phyloP scores from a whole-genome alignment of 2,797 vertebrate species.

The Coilia nasus region DNA sequence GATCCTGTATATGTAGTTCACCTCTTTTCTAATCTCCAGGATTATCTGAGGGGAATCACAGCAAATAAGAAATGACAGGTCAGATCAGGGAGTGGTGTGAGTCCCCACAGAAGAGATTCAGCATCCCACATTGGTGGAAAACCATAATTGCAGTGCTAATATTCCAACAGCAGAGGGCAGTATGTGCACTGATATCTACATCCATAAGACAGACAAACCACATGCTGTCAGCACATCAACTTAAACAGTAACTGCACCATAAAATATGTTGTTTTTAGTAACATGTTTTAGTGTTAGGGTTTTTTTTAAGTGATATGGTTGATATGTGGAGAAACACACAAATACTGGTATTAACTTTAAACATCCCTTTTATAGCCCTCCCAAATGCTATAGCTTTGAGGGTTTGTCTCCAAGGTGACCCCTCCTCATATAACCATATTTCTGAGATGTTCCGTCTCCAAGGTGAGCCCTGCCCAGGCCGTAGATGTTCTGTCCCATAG shows the following conservation, averaged over 20 bases:
- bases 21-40: conserved; percentile 86
- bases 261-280: too few relatives aligned
- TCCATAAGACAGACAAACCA: background rate
- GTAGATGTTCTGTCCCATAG: too few relatives aligned
- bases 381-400: too few relatives aligned
- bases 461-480: too few relatives aligned
- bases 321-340: too few relatives aligned
- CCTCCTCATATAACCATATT: too few relatives aligned
- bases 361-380: too few relatives aligned
- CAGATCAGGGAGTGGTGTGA: background rate
- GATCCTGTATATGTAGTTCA: conserved; percentile 76
- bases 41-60: conserved; percentile 73
- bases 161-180: background rate
- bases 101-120: background rate
- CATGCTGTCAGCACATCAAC: background rate
- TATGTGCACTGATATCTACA: background rate
- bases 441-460: too few relatives aligned
- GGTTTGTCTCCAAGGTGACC: too few relatives aligned
- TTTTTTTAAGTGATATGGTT: too few relatives aligned
- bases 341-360: too few relatives aligned
- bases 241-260: background rate
- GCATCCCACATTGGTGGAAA: background rate
- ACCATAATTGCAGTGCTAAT: background rate
- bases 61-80: background rate
- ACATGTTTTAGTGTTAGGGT: too few relatives aligned